Conservation (phyloP, 2,113 vertebrate species). For the Psophia crepitans region DNA sequence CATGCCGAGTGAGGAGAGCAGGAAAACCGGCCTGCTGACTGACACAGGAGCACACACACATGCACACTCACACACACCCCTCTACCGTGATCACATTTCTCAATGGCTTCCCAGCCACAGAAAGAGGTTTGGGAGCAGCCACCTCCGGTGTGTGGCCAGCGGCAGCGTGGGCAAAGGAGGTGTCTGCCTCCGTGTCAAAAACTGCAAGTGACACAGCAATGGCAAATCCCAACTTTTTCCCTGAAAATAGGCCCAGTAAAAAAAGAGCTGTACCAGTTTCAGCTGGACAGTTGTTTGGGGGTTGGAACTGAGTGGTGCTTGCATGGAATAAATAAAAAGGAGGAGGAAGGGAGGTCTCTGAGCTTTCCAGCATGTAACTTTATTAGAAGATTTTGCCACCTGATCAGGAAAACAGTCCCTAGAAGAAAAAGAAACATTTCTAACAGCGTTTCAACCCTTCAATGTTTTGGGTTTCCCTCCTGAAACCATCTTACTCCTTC, state of each 20-base stretch:
- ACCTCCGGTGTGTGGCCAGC: rapidly evolving
- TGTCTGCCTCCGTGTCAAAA: neutral
- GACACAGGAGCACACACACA: rapidly evolving
- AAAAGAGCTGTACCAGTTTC: neutral
- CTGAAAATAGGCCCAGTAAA: neutral
- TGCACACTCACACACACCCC: rapidly evolving
- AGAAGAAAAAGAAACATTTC: neutral
- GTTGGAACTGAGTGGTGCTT: neutral
- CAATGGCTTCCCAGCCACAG: neutral
- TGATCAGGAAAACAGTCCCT: neutral
- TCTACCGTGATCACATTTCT: neutral
- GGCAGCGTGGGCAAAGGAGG: neutral
- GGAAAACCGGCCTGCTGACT: neutral
- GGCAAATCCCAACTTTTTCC: neutral
- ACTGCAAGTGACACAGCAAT: neutral
- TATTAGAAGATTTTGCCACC: neutral
- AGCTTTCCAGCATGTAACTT: neutral
- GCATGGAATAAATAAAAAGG: neutral
- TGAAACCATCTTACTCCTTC: neutral
- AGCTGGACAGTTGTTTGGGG: neutral
- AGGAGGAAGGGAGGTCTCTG: neutral
- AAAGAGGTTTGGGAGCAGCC: neutral
- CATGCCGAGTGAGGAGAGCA: neutral
- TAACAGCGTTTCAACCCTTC: neutral
- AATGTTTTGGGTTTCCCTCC: neutral